Evolutionary conservation across 1,140 invertebrate species (phyloP), one percentile per base, ranked within the genome.

Genomic region (Trialeurodes vaporariorum): DNA sequence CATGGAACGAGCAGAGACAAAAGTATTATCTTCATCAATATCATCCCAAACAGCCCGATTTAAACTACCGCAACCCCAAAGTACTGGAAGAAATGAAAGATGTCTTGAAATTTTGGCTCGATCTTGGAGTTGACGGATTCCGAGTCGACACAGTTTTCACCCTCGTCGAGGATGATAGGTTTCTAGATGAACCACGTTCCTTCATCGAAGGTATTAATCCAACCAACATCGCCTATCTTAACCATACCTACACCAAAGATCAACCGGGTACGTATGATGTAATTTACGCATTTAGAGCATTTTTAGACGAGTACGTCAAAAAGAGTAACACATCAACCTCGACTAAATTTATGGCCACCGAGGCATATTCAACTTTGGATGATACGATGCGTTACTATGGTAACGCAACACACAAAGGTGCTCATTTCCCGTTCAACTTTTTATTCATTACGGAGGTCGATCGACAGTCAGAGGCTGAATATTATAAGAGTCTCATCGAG

Each of bases 1-100:
- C 82, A 68, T 91, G 83, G 76, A 84, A 85, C 71, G 77, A 83
- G 27, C 74, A 79, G 58, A 80, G 89, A 22, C 77, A 83, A 49
- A 83, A 90, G 76, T 92, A 83, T 72, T 93, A 91, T 73, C 77
- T 89, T 0, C 89, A 91, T 76, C 85, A 88, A 71, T 90, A 89
- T 73, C 77, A 82, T 0, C 78, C 79, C 61, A 83, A 84, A 59
- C 87, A 91, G 74, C 89, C 89, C 0, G 89, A 92, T 74, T 78
- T 92, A 0, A 91, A 91, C 76, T 87, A 60, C 1, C 61, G 68
- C 1, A 69, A 27, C 27, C 2, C 34, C 0, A 61, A 25, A 1
- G 64, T 69, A 0, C 27, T 59, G 21, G 25, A 66, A 34, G 68
- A 69, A 63, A 22, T 69, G 2, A 40, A 63, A 17, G 68, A 24